phyloP scores from a whole-genome alignment of 2,797 vertebrate genomes.

The Pteronotus mesoamericanus region DNA sequence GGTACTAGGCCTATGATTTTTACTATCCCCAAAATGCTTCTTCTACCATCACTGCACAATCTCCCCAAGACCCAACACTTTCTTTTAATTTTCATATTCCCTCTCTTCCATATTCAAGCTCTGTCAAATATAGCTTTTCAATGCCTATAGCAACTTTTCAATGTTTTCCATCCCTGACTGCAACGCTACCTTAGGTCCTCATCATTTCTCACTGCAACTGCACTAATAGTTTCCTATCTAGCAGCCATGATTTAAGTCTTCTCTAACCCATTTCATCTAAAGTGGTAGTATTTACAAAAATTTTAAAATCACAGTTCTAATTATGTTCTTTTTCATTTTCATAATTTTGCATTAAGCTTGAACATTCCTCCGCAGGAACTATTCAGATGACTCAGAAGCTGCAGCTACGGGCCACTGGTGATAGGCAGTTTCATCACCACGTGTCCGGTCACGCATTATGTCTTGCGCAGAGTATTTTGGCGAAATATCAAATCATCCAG shows the following conservation, averaged over 20 bases:
- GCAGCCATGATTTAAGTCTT: neutral
- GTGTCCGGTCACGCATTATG: too few species aligned
- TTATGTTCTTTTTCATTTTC: neutral
- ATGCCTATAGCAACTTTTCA: neutral
- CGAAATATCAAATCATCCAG: too few species aligned
- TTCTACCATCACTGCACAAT: neutral
- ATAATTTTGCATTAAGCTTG: too few species aligned
- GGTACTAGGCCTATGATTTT: neutral
- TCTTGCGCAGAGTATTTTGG: too few species aligned
- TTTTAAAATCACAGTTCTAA: neutral
- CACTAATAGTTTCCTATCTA: neutral
- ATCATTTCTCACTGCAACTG: neutral
- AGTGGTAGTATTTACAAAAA: neutral
- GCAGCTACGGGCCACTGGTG: too few species aligned
- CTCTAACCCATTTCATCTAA: neutral
- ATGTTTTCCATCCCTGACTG: neutral
- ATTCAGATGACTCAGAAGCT: too few species aligned
- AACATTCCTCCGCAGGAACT: too few species aligned
- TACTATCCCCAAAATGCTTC: neutral
- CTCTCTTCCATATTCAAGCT: neutral
- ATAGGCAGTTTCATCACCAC: too few species aligned
- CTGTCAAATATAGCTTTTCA: neutral
- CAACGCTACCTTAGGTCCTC: neutral
- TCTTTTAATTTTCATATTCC: neutral
- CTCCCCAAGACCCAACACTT: neutral